Conservation (phyloP, 2,888 invertebrate genomes). For the Augochlorella aurata region DNA sequence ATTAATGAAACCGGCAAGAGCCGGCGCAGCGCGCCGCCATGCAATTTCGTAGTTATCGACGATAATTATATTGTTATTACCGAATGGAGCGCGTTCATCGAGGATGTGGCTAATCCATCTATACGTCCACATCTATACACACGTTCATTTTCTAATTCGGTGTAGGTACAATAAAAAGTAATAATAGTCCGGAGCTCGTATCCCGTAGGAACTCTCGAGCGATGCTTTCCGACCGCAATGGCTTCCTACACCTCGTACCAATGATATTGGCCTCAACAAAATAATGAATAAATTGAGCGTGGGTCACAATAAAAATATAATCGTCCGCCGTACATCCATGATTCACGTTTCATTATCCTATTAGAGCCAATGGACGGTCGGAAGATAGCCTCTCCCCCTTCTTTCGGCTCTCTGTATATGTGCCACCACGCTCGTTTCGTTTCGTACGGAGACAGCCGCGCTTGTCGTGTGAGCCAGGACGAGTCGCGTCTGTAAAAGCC, state of each 20-base stretch:
- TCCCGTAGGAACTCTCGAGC: conserved; percentile 58
- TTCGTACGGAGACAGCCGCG: conserved; percentile 50
- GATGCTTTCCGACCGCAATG: conserved; percentile 65
- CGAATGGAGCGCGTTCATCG: conserved; percentile 8
- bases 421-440: conserved; percentile 57
- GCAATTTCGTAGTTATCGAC: conserved; percentile 11
- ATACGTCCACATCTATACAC: conserved; percentile 10
- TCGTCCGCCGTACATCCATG: conserved; percentile 76
- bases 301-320: conserved; percentile 77
- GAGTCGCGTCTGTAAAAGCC: conserved; percentile 59
- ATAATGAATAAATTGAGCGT: conserved; percentile 79
- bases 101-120: conserved; percentile 49
- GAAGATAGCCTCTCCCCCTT: conserved; percentile 67
- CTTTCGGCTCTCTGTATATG: conserved; percentile 54
- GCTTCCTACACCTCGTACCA: conserved; percentile 73
- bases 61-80: conserved; percentile 44
- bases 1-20: conserved; percentile 10
- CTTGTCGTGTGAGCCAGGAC: conserved; percentile 62
- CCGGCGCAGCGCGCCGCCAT: not conserved
- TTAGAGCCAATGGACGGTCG: conserved; percentile 76
- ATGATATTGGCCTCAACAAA: conserved; percentile 80
- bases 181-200: conserved; percentile 31
- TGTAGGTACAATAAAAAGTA: conserved; percentile 47
- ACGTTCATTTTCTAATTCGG: conserved; percentile 52
- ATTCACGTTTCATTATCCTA: conserved; percentile 79